Percentiles rank a stretch among this genome's conserved stretches.
Evolutionary conservation across 2,113 vertebrate genomes (phyloP).

Genomic region (Andinoacara biseriatus): DNA sequence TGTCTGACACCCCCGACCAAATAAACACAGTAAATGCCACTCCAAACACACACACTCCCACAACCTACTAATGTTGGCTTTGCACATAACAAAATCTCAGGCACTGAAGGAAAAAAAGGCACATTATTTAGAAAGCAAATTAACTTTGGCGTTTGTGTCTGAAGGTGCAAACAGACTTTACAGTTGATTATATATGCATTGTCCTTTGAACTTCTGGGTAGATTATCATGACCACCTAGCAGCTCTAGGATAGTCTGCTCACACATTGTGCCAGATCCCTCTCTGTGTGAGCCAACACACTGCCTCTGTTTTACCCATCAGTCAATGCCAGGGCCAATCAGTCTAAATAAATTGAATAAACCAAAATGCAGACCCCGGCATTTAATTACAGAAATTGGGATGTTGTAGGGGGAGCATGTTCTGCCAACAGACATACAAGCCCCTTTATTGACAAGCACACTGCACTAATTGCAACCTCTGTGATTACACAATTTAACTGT

Average conservation of each 20-base stretch:
- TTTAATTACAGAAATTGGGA: slow-evolving; percentile 76
- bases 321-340: slow-evolving; percentile 62
- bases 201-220: slow-evolving; percentile 30
- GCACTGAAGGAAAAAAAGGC: background rate
- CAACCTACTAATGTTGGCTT: slow-evolving; percentile 13
- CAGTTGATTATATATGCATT: slow-evolving; percentile 10
- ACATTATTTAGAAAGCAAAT: background rate
- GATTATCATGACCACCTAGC: slow-evolving; percentile 1
- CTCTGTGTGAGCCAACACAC: slow-evolving; percentile 55
- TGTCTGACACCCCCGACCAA: slow-evolving; percentile 67
- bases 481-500: slow-evolving; percentile 75
- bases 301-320: slow-evolving; percentile 60
- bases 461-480: slow-evolving; percentile 63
- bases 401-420: slow-evolving; percentile 37
- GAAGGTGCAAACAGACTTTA: background rate
- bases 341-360: slow-evolving; percentile 75
- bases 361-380: slow-evolving; percentile 67
- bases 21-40: slow-evolving; percentile 60
- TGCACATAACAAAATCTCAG: slow-evolving; percentile 11
- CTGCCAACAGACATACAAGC: slow-evolving; percentile 61
- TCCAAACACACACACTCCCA: slow-evolving; percentile 27
- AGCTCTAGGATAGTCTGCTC: slow-evolving; percentile 17
- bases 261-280: slow-evolving; percentile 35
- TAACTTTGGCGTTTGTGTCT: background rate
- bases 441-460: slow-evolving; percentile 58